These are phyloP conservation scores for Malacoraja senta DNA, from an alignment of 2,797 vertebrate genomes.

Conservation along the genomic window DNA sequence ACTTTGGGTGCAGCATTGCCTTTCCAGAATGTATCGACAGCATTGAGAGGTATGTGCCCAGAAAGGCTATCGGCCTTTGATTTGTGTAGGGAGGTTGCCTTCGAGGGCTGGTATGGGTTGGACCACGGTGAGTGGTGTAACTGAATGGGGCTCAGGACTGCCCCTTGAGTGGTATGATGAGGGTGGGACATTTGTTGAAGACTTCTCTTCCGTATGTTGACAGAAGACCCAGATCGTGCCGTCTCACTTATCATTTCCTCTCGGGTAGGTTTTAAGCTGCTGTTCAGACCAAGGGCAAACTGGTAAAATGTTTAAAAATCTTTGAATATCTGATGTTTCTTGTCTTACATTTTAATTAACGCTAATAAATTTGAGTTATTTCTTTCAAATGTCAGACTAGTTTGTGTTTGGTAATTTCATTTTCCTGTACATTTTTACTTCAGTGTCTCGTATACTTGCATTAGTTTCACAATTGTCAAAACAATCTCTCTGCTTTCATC, in stretches of 20 bases:
- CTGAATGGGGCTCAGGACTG: too few species aligned
- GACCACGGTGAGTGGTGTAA: too few species aligned
- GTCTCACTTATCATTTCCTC: neutral
- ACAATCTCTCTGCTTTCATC: neutral
- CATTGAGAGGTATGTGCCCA: slow-evolving; percentile 68
- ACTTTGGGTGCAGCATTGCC: slow-evolving; percentile 83
- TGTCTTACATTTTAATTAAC: neutral
- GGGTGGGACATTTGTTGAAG: neutral
- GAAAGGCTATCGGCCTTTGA: slow-evolving; percentile 35
- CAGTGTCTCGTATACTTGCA: neutral
- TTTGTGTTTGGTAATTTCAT: neutral
- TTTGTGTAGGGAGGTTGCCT: neutral
- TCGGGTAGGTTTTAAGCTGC: too few species aligned
- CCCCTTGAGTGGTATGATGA: too few species aligned
- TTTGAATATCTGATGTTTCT: neutral
- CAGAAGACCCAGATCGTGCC: neutral
- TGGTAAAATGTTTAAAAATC: neutral
- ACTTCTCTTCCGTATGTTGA: neutral
- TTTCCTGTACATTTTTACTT: neutral
- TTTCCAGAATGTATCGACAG: slow-evolving; percentile 73
- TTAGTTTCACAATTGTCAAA: neutral
- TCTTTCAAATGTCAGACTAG: neutral
- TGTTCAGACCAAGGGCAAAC: too few species aligned
- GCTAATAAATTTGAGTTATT: neutral
- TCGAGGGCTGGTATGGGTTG: neutral